These are phyloP conservation scores for Dione juno DNA, from an alignment of 2,888 invertebrate species.

Conservation along the genomic window DNA sequence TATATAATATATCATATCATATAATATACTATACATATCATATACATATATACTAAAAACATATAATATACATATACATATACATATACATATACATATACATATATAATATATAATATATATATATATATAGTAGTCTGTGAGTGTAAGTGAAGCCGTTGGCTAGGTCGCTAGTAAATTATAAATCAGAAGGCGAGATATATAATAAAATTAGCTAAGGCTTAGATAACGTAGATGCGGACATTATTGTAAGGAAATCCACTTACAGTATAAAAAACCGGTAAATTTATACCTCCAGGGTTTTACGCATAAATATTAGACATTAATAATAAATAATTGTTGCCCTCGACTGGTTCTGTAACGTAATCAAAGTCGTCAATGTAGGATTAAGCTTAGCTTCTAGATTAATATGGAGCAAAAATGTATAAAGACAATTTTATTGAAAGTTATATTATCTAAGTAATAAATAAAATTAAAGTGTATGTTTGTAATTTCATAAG, in stretches of 20 bases:
- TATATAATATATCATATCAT: no score
- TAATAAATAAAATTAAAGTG: no score
- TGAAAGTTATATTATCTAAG: no score
- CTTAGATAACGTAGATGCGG: conserved; percentile 8
- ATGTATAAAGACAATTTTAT: background rate
- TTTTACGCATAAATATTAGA: background rate
- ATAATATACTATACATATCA: no score
- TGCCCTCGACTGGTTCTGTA: background rate
- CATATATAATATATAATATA: no score
- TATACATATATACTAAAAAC: no score
- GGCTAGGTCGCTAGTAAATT: conserved; percentile 1
- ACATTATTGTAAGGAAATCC: conserved; percentile 15
- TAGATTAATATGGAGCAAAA: background rate
- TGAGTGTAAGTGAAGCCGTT: no score
- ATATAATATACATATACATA: no score
- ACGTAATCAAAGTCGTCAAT: background rate
- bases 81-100: no score
- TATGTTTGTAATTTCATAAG: no score
- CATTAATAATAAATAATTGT: background rate
- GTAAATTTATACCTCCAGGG: conserved; percentile 8
- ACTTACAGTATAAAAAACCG: conserved; percentile 5
- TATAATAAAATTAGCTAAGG: conserved; percentile 12
- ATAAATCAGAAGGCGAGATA: conserved; percentile 14
- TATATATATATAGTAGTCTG: no score
- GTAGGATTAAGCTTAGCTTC: background rate